These are phyloP conservation scores for Pollimyrus isidori DNA, from an alignment of 2,113 vertebrate species.

Conservation along the genomic window DNA sequence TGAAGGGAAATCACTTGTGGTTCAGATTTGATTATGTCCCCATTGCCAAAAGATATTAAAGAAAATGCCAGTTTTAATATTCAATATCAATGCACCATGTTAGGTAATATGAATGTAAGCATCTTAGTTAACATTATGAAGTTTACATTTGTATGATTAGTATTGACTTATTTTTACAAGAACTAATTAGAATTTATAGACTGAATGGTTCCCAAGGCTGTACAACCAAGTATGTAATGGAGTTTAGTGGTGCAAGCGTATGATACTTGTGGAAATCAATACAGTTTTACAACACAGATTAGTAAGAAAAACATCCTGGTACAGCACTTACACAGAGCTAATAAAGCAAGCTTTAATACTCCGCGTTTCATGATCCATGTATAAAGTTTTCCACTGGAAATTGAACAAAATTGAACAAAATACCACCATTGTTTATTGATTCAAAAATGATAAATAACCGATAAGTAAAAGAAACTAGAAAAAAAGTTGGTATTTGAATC, in stretches of 20 bases:
- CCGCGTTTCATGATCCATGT: neutral
- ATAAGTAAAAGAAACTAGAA: neutral
- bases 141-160: neutral
- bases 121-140: neutral
- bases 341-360: neutral
- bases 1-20: conserved; percentile 1
- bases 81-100: neutral
- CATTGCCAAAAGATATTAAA: neutral
- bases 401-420: neutral
- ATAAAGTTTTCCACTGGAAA: neutral
- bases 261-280: neutral
- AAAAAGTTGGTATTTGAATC: neutral
- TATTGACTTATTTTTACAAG: neutral
- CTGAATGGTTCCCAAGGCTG: neutral
- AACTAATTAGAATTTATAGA: neutral
- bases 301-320: neutral
- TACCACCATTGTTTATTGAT: neutral
- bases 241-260: neutral
- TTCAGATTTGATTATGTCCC: neutral
- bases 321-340: neutral
- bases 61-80: neutral
- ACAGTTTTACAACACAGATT: neutral
- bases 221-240: neutral
- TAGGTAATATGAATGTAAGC: neutral
- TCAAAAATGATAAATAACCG: neutral